Percentiles rank a stretch among this genome's conserved stretches.
Conservation (phyloP, 2,797 vertebrate species). For the Malurus splendens region DNA sequence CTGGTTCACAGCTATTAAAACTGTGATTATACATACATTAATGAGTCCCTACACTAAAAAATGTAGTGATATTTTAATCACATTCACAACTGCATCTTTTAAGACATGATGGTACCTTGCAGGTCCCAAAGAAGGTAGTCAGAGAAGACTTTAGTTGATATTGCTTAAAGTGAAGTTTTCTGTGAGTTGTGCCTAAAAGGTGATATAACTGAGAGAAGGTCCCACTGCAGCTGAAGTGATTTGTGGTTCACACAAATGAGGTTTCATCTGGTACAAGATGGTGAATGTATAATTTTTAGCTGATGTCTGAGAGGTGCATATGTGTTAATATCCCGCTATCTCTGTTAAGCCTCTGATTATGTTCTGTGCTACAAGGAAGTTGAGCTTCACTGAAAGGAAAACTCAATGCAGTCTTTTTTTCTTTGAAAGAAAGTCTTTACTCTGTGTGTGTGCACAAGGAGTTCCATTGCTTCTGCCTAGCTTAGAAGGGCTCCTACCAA, state of each 20-base stretch:
- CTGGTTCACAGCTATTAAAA: constrained; percentile 63
- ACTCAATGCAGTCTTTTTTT: neutral
- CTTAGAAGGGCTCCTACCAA: neutral
- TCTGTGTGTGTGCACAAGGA: neutral
- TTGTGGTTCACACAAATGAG: constrained; percentile 20
- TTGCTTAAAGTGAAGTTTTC: neutral
- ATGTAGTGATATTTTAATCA: constrained; percentile 54
- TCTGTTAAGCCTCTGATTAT: neutral
- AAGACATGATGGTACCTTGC: neutral
- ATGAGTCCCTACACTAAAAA: constrained; percentile 52
- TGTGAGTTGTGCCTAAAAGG: neutral
- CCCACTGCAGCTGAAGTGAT: neutral
- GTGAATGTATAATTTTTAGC: constrained; percentile 23
- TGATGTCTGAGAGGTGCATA: neutral
- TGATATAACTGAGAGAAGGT: neutral
- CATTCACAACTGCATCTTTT: neutral
- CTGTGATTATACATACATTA: constrained; percentile 67
- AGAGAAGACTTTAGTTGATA: neutral
- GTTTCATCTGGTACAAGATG: constrained; percentile 22
- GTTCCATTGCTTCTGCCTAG: neutral
- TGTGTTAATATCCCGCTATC: neutral
- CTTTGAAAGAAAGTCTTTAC: neutral
- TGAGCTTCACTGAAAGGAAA: constrained; percentile 28
- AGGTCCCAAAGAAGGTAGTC: neutral
- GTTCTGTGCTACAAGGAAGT: neutral